These are phyloP conservation scores for Enchytraeus crypticus DNA, from an alignment of 2,888 invertebrate genomes.

Conservation along the genomic window DNA sequence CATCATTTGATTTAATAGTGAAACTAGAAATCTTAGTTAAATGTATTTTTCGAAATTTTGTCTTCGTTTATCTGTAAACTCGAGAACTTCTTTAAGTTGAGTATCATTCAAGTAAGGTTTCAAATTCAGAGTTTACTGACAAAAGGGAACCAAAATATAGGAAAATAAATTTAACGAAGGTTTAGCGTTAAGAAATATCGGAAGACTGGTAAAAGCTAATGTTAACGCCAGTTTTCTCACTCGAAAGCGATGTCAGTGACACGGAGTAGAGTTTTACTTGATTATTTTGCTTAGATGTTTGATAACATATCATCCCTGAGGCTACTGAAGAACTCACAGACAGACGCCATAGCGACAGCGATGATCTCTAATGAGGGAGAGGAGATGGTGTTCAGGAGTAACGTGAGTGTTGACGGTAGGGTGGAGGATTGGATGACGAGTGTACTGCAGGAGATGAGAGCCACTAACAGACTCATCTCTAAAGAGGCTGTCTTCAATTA, in stretches of 20 bases:
- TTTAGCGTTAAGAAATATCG: neutral
- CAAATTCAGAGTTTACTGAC: no score
- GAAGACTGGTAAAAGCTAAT: no score
- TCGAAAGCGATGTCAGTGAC: no score
- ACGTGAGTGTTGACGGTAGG: constrained; percentile 66
- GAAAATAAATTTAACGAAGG: neutral
- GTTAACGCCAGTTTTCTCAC: no score
- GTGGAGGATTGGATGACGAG: constrained; percentile 89
- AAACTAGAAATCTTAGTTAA: no score
- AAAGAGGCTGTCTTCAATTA: constrained; percentile 81
- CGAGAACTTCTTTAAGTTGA: no score
- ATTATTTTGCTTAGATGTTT: constrained; percentile 80
- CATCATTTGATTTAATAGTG: no score
- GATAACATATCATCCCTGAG: constrained; percentile 74
- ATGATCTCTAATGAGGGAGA: constrained; percentile 83
- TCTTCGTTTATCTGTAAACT: no score
- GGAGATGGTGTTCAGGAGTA: constrained; percentile 68
- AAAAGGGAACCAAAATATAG: no score
- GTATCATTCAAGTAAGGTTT: no score
- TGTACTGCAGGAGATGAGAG: constrained; percentile 73
- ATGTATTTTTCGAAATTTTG: no score
- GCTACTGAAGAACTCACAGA: constrained; percentile 60
- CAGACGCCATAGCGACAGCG: constrained; percentile 63
- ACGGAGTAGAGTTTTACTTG: neutral
- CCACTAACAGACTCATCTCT: constrained; percentile 69